Percentiles rank a stretch among this genome's conserved stretches.
phyloP scores from a whole-genome alignment of 2,888 invertebrate genomes.

The Entomobrya multifasciata region DNA sequence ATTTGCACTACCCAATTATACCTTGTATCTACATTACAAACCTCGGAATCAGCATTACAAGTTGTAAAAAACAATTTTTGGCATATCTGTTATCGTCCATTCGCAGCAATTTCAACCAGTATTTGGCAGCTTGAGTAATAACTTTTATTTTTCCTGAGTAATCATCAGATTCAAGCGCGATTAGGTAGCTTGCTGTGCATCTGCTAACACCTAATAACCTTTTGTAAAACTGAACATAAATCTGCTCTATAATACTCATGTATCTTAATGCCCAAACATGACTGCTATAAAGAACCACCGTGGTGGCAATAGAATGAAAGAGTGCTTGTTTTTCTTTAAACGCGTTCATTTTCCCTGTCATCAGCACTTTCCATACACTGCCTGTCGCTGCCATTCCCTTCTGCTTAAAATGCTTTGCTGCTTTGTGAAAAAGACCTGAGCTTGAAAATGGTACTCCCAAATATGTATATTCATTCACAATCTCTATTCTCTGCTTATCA shows the following conservation, averaged over 20 bases:
- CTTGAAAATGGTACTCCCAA: neutral
- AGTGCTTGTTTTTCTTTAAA: neutral
- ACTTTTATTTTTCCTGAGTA: neutral
- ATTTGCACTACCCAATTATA: too few relatives aligned
- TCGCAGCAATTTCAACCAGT: neutral
- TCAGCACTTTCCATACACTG: neutral
- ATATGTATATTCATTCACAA: neutral
- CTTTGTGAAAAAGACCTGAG: neutral
- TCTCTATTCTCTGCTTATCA: too few relatives aligned
- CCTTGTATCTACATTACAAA: too few relatives aligned
- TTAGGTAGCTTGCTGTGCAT: neutral
- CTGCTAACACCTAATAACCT: neutral
- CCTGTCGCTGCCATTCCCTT: neutral
- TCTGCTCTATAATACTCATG: neutral
- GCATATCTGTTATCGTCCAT: too few relatives aligned
- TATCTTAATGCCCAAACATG: neutral
- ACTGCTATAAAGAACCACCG: neutral
- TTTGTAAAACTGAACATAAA: neutral
- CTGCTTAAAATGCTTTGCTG: neutral
- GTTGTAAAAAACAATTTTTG: too few relatives aligned
- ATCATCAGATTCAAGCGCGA: neutral
- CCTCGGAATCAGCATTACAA: too few relatives aligned
- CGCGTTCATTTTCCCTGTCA: neutral
- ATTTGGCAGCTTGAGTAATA: neutral
- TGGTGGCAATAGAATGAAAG: neutral